Evolutionary conservation across 2,888 invertebrate species (phyloP).

Genomic region (Synanthedon formicaeformis): DNA sequence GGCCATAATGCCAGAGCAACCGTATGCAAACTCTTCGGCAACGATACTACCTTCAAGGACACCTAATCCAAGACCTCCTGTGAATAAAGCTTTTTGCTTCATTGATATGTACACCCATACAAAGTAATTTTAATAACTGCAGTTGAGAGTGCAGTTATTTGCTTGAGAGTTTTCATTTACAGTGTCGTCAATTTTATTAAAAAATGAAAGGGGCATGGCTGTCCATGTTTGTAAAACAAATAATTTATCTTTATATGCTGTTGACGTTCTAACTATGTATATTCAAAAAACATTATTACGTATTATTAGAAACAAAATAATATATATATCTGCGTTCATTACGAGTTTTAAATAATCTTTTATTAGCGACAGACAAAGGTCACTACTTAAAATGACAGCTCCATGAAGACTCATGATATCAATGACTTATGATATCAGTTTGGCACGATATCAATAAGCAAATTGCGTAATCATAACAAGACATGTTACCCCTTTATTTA

Average conservation of each 20-base stretch:
- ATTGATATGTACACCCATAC: neutral
- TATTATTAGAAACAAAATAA: too few species aligned
- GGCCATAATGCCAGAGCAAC: conserved; percentile 92
- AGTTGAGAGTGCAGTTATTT: too few species aligned
- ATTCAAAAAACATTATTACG: too few species aligned
- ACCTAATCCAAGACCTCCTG: conserved; percentile 82
- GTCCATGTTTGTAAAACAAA: too few species aligned
- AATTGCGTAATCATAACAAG: neutral
- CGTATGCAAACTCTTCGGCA: conserved; percentile 89
- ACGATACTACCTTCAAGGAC: conserved; percentile 81
- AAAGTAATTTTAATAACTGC: neutral
- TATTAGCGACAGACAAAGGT: too few species aligned
- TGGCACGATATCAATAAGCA: neutral
- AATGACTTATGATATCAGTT: too few species aligned
- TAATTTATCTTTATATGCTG: too few species aligned
- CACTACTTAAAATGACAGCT: neutral
- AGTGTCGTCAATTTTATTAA: neutral
- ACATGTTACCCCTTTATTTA: neutral
- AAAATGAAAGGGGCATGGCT: too few species aligned
- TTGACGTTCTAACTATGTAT: too few species aligned
- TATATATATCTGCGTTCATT: too few species aligned
- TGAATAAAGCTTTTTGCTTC: conserved; percentile 9
- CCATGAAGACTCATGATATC: neutral
- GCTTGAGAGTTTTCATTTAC: too few species aligned
- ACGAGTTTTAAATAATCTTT: too few species aligned